Base-by-base conservation (phyloP, 1,140 invertebrate species). In the Drosophila sturtevanti region DNA sequence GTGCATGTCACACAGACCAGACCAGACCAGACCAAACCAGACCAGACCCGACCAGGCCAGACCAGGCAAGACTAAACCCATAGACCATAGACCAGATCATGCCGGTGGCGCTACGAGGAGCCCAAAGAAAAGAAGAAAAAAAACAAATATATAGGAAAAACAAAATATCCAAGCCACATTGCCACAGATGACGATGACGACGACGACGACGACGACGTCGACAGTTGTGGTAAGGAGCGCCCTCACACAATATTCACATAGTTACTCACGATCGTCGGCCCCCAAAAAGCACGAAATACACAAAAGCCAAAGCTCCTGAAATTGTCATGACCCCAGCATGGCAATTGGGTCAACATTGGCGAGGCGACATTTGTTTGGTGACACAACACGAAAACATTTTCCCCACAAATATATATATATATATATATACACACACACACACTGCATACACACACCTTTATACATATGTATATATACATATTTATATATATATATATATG, bases 281-380 rank as follows among this genome's bases (percentile, higher is more conserved):
- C 9, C 41, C 9, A 10, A 16, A 21, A 9, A 48, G 76, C 72
- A 87, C 84, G 85, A 87, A 74, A 59, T 77, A 87, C 84, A 87
- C 78, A 81, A 71, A 76, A 77, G 60, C 79, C 63, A 68, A 72
- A 75, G 82, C 84, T 84, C 89, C 82, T 84, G 89, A 84, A 87
- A 87, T 87, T 87, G 76, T 89, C 79, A 89, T 87, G 82, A 87
- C 84, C 82, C 82, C 82, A 52, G 74, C 81, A 72, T 60, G 84
- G 84, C 82, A 87, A 87, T 89, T 87, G 84, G 84, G 85, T 89
- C 79, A 82, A 56, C 78, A 70, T 52, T 76, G 75, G 41, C 41
- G 41, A 48, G 70, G 77, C 81, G 77, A 89, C 84, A 87, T 89
- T 87, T 87, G 79, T 89, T 71, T 31, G 75, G 70, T 70, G 79